phyloP scores from a whole-genome alignment of 2,797 vertebrate species.

The Amphiprion clarkii region DNA sequence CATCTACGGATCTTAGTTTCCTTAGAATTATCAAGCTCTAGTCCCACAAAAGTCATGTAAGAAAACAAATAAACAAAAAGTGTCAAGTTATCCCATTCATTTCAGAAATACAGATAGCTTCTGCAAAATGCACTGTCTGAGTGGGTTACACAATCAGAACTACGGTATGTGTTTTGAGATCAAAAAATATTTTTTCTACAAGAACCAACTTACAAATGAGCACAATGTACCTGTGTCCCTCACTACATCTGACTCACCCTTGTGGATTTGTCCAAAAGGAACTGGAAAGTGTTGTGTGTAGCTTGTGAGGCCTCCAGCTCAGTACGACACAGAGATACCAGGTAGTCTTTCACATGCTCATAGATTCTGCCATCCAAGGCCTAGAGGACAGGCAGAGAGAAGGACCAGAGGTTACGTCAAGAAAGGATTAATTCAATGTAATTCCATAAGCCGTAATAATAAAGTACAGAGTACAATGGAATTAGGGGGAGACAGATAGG shows the following conservation, averaged over 20 bases:
- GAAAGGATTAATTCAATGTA: constrained; percentile 24
- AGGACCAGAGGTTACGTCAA: constrained; percentile 13
- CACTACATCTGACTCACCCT: constrained; percentile 86
- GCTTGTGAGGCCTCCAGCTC: constrained; percentile 95
- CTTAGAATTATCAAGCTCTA: not conserved
- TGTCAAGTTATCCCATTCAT: constrained; percentile 2
- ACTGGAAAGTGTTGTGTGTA: constrained; percentile 97
- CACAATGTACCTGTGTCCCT: not conserved
- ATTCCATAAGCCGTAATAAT: constrained; percentile 30
- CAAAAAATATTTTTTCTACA: constrained; percentile 3
- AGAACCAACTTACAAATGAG: not conserved
- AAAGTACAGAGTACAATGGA: constrained; percentile 9
- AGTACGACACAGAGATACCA: constrained; percentile 94
- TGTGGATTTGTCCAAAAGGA: constrained; percentile 95
- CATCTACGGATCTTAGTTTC: not conserved
- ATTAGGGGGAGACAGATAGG: constrained; percentile 9
- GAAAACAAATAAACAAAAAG: constrained; percentile 28
- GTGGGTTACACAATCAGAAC: not conserved
- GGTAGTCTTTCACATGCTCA: constrained; percentile 97
- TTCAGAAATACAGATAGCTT: not conserved
- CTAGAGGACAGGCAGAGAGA: constrained; percentile 74
- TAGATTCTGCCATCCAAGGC: constrained; percentile 95
- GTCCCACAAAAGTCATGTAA: not conserved
- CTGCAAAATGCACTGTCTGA: constrained; percentile 6
- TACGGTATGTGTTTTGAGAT: constrained; percentile 5